Evolutionary conservation across 2,113 vertebrate species (phyloP).

Genomic region (Tretioscincus oriximinensis): DNA sequence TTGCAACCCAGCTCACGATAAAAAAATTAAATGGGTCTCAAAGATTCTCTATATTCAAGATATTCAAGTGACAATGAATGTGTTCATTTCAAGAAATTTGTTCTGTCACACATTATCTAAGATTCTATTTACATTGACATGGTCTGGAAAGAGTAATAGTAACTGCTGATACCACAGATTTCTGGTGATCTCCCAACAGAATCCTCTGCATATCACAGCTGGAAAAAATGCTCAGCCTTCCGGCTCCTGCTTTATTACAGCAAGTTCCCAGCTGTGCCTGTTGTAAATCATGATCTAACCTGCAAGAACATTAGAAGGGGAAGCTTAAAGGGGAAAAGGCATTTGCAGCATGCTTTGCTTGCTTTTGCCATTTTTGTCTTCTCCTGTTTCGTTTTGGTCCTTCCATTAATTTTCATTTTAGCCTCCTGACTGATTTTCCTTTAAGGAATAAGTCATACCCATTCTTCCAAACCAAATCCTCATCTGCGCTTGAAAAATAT

Average conservation of each 20-base stretch:
- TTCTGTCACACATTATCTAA: not conserved
- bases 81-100: not conserved
- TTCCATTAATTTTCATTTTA: not conserved
- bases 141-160: no score
- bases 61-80: no score
- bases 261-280: conserved; percentile 52
- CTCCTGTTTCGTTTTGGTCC: conserved; percentile 21
- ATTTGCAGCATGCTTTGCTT: conserved; percentile 9
- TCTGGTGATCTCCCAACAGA: not conserved
- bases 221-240: conserved; percentile 27
- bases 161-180: not conserved
- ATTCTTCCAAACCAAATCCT: not conserved
- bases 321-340: not conserved
- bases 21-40: no score
- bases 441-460: not conserved
- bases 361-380: conserved; percentile 10
- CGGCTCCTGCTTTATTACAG: conserved; percentile 35
- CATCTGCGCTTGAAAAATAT: not conserved
- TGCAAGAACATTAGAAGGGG: not conserved
- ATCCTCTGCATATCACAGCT: conserved; percentile 41
- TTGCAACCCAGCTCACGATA: no score
- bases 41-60: no score
- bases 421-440: not conserved
- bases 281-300: conserved; percentile 43
- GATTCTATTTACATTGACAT: no score